Percentiles rank a stretch among this genome's conserved stretches.
phyloP scores from a whole-genome alignment of 2,888 invertebrate genomes.

The Andrena praecox region DNA sequence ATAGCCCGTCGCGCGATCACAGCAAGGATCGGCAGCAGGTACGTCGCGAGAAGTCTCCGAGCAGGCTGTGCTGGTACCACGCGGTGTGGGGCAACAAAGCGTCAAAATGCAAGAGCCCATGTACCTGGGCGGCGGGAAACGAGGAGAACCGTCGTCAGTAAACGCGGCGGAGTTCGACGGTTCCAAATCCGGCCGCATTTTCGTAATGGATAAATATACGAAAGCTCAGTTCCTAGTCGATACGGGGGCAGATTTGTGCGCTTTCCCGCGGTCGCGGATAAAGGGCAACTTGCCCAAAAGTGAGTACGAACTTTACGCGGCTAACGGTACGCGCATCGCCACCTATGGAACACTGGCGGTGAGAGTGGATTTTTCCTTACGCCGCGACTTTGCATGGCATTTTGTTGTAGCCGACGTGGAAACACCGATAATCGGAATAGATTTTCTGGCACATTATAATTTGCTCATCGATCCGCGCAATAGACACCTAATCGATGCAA shows the following conservation, averaged over 20 bases:
- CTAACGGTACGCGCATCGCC: slow-evolving; percentile 30
- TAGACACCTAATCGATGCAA: slow-evolving; percentile 20
- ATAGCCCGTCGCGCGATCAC: not conserved
- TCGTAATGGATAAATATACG: slow-evolving; percentile 5
- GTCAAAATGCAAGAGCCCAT: too few species aligned
- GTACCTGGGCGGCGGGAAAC: slow-evolving; percentile 27
- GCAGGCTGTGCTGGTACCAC: too few species aligned
- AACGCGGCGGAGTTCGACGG: slow-evolving; percentile 23
- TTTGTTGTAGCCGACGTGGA: slow-evolving; percentile 42
- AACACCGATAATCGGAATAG: slow-evolving; percentile 37
- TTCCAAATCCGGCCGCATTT: slow-evolving; percentile 30
- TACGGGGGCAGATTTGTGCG: slow-evolving; percentile 53
- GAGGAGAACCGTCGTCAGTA: slow-evolving; percentile 10
- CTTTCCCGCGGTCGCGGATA: slow-evolving; percentile 38
- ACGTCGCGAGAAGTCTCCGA: too few species aligned
- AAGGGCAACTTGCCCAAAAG: not conserved
- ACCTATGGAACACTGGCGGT: slow-evolving; percentile 26
- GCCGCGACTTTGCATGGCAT: slow-evolving; percentile 28
- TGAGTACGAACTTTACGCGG: slow-evolving; percentile 23
- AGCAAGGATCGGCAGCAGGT: too few species aligned
- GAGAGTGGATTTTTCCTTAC: slow-evolving; percentile 20
- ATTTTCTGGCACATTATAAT: slow-evolving; percentile 38
- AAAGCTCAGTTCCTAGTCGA: slow-evolving; percentile 45
- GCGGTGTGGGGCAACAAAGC: too few species aligned
- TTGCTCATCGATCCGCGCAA: slow-evolving; percentile 42